Evolutionary conservation across 2,888 invertebrate species (phyloP), one percentile per base, ranked within the genome.

Genomic region (Lasioglossum lativentre): DNA sequence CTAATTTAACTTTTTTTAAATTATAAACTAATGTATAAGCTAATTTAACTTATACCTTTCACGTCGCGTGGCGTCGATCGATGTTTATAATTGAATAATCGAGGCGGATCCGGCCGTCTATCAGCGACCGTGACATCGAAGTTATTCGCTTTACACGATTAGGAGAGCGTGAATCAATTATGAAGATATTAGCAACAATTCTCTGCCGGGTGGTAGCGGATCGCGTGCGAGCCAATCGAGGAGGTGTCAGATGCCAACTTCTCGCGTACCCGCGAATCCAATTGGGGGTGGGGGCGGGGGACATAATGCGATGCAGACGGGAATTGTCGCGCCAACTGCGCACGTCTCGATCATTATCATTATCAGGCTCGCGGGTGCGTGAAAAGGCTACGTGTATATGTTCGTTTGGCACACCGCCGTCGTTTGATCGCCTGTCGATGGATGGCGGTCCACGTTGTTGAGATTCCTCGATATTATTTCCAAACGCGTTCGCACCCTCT

Each of bases 211-310:
- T 30, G 42, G 47, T n/a, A 4, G 68, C 30, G 73, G 56, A 74
- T 76, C 56, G 72, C 71, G 78, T 79, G 68, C 82, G 75, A 59
- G 68, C 71, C 72, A 72, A 84, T 79, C 76, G 70, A 77, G 56
- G 70, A 77, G 56, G 79, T 84, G 87, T 87, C 83, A 75, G 66
- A 84, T 79, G 79, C 40, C 83, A 87, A 87, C 42, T 83, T 72
- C 45, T 75, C 80, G 66, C 45, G 77, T 59, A 75, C 76, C 66
- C 79, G 71, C 68, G 63, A 77, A 45, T 72, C 47, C 83, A 78
- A 86, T 86, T 75, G 77, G 71, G n/a, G n/a, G n/a, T n/a, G n/a
- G n/a, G n/a, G n/a, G n/a, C n/a, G n/a, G n/a, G 68, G 40, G 76
- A 81, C 71, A 56, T 45, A 74, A 68, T 19, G 74, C 71, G 42